Evolutionary conservation across 2,797 vertebrate genomes (phyloP).

Genomic region (Etheostoma nigrum): DNA sequence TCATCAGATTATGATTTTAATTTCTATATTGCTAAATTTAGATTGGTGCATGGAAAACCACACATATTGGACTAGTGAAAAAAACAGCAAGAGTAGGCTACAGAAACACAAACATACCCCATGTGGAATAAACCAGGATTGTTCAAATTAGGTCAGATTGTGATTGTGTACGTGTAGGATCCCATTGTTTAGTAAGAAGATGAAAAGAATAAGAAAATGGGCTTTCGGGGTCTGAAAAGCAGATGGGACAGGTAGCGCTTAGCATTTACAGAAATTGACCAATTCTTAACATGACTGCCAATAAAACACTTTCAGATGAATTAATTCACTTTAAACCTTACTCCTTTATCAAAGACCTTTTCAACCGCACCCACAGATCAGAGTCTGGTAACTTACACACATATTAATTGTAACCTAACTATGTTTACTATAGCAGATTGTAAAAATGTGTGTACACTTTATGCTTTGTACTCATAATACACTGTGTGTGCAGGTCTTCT

Average conservation of each 20-base stretch:
- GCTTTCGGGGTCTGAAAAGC: neutral
- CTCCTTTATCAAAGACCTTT: neutral
- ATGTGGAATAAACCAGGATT: neutral
- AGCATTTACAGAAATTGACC: neutral
- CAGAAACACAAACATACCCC: neutral
- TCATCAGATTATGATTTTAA: neutral
- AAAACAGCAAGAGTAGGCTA: neutral
- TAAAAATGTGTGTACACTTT: neutral
- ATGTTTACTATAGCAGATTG: neutral
- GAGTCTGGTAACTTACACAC: neutral
- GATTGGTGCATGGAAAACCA: neutral
- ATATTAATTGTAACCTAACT: neutral
- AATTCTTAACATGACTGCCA: neutral
- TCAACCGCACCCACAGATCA: neutral
- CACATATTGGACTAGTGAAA: neutral
- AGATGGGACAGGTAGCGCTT: neutral
- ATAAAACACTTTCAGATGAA: neutral
- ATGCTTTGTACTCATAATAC: slow-evolving; percentile 7
- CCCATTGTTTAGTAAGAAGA: neutral
- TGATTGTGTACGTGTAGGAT: neutral
- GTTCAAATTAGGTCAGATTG: neutral
- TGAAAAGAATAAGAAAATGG: neutral
- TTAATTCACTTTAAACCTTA: neutral
- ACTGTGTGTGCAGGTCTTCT: slow-evolving; percentile 79
- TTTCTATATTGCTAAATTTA: neutral